Percentiles rank a stretch among this genome's conserved stretches.
Conservation (phyloP, 2,113 vertebrate genomes). For the Nipponia nippon region DNA sequence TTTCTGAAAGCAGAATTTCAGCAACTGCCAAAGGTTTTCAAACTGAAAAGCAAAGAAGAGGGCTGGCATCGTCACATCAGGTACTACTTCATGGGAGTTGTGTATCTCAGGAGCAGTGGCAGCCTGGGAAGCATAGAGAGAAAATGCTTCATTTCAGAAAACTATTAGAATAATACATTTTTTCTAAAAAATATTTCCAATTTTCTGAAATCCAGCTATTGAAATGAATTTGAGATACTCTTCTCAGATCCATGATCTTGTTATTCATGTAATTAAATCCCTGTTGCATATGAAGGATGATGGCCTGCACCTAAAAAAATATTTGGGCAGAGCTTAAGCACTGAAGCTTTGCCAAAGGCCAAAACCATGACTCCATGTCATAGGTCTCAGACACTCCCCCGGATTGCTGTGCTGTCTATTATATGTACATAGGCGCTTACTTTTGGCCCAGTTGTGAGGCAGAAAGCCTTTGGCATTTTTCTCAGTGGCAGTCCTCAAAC, state of each 20-base stretch:
- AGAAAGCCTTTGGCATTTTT: background rate
- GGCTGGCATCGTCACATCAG: background rate
- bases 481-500: background rate
- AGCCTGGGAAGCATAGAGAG: background rate
- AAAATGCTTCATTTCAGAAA: background rate
- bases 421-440: background rate
- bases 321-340: background rate
- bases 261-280: background rate
- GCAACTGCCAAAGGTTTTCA: background rate
- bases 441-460: background rate
- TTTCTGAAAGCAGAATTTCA: background rate
- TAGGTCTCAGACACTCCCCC: background rate
- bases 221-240: background rate
- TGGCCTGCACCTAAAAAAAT: background rate
- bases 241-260: background rate
- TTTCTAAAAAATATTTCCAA: background rate
- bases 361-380: background rate
- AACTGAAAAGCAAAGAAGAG: background rate
- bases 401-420: background rate
- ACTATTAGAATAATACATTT: background rate
- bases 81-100: background rate
- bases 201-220: background rate
- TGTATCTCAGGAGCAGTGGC: background rate
- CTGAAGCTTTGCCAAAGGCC: background rate
- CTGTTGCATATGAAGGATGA: background rate